These are phyloP conservation scores for Drosophila pandora DNA, from an alignment of 1,140 invertebrate species.

Conservation along the genomic window DNA sequence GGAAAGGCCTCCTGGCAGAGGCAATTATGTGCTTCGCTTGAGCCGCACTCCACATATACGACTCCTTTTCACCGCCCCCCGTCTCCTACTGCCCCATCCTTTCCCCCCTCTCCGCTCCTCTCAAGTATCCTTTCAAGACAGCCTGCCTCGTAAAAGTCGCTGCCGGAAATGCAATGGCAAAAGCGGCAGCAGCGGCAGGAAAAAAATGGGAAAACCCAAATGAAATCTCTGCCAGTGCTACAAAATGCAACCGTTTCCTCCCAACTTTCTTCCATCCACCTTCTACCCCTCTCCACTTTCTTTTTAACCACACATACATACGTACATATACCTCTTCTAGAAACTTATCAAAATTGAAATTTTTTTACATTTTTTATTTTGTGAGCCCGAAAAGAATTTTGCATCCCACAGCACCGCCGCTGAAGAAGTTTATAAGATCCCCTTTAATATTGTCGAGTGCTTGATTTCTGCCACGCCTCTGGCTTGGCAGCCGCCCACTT, in stretches of 20 bases:
- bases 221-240: conserved; percentile 61
- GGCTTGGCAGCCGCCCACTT: not conserved
- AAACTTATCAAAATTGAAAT: conserved; percentile 78
- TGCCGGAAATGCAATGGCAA: conserved; percentile 69
- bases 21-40: conserved; percentile 81
- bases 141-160: conserved; percentile 67
- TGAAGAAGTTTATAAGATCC: conserved; percentile 75
- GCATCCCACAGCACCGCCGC: conserved; percentile 30
- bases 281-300: not conserved
- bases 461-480: conserved; percentile 57
- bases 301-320: conserved; percentile 11
- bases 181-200: conserved; percentile 11
- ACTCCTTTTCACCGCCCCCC: conserved; percentile 2
- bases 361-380: conserved; percentile 45
- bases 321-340: conserved; percentile 2
- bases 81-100: conserved; percentile 3
- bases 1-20: conserved; percentile 54
- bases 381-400: conserved; percentile 38
- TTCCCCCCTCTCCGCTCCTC: conserved; percentile 2
- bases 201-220: conserved; percentile 15
- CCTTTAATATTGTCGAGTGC: conserved; percentile 81
- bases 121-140: conserved; percentile 54
- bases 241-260: conserved; percentile 58
- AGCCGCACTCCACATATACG: conserved; percentile 55
- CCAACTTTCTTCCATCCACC: conserved; percentile 1